Conservation (phyloP, 2,797 vertebrate genomes). For the Brachymystax lenok region DNA sequence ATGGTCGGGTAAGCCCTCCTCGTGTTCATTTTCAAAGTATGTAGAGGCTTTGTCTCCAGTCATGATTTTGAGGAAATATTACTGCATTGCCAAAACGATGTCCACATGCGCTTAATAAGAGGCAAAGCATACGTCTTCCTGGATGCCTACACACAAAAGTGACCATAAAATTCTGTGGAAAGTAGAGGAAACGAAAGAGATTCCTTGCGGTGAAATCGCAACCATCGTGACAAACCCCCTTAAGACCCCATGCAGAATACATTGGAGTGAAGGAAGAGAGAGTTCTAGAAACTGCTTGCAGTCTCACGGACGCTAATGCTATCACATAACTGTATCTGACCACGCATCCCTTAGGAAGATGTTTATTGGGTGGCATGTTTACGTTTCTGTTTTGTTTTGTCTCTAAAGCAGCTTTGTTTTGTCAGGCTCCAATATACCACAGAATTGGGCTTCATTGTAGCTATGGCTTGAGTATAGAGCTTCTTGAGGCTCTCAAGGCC, state of each 20-base stretch:
- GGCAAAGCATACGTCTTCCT: constrained; percentile 20
- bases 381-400: constrained; percentile 31
- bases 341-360: constrained; percentile 28
- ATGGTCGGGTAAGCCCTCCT: neutral
- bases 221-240: constrained; percentile 33
- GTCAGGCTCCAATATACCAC: constrained; percentile 33
- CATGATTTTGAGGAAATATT: constrained; percentile 30
- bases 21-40: constrained; percentile 23
- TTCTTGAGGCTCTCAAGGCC: neutral
- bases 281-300: constrained; percentile 15
- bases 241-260: constrained; percentile 18
- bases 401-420: constrained; percentile 29
- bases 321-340: constrained; percentile 23
- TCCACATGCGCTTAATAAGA: constrained; percentile 30
- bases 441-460: constrained; percentile 4
- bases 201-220: constrained; percentile 47
- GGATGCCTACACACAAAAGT: constrained; percentile 30
- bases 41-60: constrained; percentile 44
- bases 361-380: constrained; percentile 26
- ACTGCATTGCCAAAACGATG: neutral
- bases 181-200: constrained; percentile 41
- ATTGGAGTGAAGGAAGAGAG: constrained; percentile 6
- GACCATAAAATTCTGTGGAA: constrained; percentile 29
- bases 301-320: constrained; percentile 10
- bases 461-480: neutral